These are phyloP conservation scores for Heteromurus nitidus DNA, from an alignment of 2,888 invertebrate genomes.

Conservation along the genomic window DNA sequence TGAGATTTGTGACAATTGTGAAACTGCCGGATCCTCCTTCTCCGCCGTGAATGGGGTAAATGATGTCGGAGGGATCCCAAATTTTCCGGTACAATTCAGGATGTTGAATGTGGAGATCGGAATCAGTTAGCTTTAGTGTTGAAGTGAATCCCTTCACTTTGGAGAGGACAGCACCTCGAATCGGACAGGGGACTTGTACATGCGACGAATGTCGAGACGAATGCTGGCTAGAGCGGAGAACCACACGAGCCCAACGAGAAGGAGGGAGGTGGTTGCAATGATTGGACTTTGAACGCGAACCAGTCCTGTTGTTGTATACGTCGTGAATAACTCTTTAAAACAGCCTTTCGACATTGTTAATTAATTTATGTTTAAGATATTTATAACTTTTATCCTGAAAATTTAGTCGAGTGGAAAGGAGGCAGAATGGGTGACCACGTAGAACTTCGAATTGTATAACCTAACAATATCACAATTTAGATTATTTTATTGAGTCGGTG, in stretches of 20 bases:
- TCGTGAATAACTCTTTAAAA: slow-evolving; percentile 11
- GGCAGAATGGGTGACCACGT: no score
- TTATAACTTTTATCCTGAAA: no score
- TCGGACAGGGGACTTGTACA: slow-evolving; percentile 55
- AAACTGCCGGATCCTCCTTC: slow-evolving; percentile 75
- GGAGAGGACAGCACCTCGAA: slow-evolving; percentile 74
- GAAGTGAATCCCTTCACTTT: slow-evolving; percentile 77
- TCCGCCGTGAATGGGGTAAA: slow-evolving; percentile 76
- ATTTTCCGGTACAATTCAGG: slow-evolving; percentile 73
- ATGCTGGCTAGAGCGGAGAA: slow-evolving; percentile 39
- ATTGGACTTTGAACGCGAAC: slow-evolving; percentile 10
- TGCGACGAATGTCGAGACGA: slow-evolving; percentile 47
- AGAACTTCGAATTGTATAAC: no score
- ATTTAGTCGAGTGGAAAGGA: no score
- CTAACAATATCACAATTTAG: no score
- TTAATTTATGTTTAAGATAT: no score
- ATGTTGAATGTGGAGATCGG: slow-evolving; percentile 54
- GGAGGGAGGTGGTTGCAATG: neutral
- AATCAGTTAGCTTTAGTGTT: slow-evolving; percentile 73
- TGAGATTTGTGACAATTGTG: slow-evolving; percentile 77
- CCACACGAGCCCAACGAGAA: slow-evolving; percentile 22
- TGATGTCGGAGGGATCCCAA: slow-evolving; percentile 63
- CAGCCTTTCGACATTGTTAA: no score
- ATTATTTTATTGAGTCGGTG: no score
- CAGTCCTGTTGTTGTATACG: slow-evolving; percentile 1